Evolutionary conservation across 2,113 vertebrate genomes (phyloP), one percentile per base, ranked within the genome.

Genomic region (Chionis minor): DNA sequence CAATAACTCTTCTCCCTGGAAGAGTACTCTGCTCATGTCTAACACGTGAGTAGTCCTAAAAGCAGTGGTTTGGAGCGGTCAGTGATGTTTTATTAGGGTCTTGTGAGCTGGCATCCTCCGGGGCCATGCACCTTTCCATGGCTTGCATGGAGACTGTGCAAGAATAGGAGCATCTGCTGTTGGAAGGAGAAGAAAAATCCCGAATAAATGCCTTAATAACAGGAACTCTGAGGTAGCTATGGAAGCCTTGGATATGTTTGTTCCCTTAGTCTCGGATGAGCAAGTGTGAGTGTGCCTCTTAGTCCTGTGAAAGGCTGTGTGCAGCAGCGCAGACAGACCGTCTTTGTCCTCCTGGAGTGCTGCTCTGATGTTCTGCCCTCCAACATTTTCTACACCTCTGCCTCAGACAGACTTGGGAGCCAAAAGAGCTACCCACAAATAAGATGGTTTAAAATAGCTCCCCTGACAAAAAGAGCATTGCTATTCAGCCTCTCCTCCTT

Each of bases 381-480:
- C 77, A 95, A 73, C 38, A 20, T 63, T 85, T 91, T 78, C 77
- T 95, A 30, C 73, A 61, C 40, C 56, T 94, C 81, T 85, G 87
- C 73, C 89, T 85, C 92, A 95, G 95, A 92, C 49, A 72, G 52
- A n/a, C 38, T 47, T 24, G 49, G 70, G 81, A 97, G 81, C 88
- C 89, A 96, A 88, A 84, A 92, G 84, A 54, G 49, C 91, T 94
- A 10, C 78, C 88, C 86, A 77, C 91, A 92, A 82, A 93, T 59
- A 81, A 56, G 42, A 28, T 44, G 75, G 55, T 79, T 95, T 94
- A 89, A 96, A 94, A 96, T 90, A 95, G 40, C 54, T 81, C 12
- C 33, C 28, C 30, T 78, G 83, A 81, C 74, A 79, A 72, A 88
- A 72, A 90, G 8, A 55, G 44, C 70, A 24, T 33, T 80, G 62